Base-by-base conservation (phyloP, 1,140 invertebrate genomes). In the Drosophila kurseongensis region DNA sequence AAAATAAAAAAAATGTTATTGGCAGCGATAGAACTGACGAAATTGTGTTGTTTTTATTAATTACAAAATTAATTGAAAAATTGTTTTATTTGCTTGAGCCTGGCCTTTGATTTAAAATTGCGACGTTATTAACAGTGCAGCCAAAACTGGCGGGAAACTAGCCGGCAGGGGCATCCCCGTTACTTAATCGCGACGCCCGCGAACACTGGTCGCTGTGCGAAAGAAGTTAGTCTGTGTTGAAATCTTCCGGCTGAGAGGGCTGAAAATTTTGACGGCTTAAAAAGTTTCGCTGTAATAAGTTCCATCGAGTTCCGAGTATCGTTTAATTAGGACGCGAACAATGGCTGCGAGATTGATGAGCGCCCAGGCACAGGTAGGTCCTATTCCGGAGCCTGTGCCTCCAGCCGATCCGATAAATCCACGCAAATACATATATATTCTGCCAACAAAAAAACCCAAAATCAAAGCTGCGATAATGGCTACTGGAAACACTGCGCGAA, bases 181-280 rank as follows among this genome's bases (percentile, higher is more conserved):
- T 48, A 35, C 14, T 5, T 5, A 27, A 14, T 18, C 23, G 38
- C 32, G 35, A 12, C 56, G 68, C 55, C 68, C 60, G 42, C 68
- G 14, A 51, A 41, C 62, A 67, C 41, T 69, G 40, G 40, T 16
- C 40, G 18, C 50, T 42, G 52, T 27, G 52, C 57, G 29, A 63
- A 65, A 65, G 50, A 47, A 62, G 47, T 85, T 63, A 89, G 84
- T 88, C 80, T 80, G 82, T 82, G 77, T 88, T 91, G 80, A 86
- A 90, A 90, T 90, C 83, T 90, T 90, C 88, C 86, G 89, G 86
- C 86, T 90, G 86, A 90, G 88, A 90, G 77, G 86, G 86, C 86
- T 90, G 86, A 90, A 90, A 90, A 90, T 90, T 90, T 91, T 82
- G 58, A 71, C 68, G 66, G 71, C 71, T 65, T 73, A 51, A 56